These are phyloP conservation scores for Chrosomus eos DNA, from an alignment of 2,797 vertebrate species.

Conservation along the genomic window DNA sequence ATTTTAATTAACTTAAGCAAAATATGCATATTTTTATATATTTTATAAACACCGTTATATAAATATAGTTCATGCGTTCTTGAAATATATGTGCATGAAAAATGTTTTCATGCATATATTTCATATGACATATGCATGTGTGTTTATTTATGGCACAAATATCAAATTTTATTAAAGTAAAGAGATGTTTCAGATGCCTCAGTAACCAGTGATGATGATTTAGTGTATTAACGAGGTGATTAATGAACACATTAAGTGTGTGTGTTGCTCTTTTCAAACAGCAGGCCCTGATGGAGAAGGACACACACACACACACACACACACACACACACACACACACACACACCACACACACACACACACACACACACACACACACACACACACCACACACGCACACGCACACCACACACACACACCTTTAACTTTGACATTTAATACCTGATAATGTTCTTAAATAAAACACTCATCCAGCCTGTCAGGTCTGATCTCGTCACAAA, in stretches of 20 bases:
- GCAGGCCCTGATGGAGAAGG: neutral
- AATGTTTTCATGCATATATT: no score
- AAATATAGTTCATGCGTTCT: no score
- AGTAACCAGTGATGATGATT: neutral
- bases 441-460: conserved; percentile 1
- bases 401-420: neutral
- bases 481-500: neutral
- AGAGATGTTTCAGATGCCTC: neutral
- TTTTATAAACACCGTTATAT: no score
- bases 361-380: neutral
- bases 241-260: neutral
- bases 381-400: no score
- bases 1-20: no score
- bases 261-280: conserved; percentile 31
- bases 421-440: conserved; percentile 17
- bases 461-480: conserved; percentile 11
- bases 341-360: neutral
- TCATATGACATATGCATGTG: no score
- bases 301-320: neutral
- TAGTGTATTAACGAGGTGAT: neutral
- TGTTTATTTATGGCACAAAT: no score
- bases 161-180: neutral
- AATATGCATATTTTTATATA: no score
- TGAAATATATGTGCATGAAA: no score
- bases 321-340: neutral